phyloP scores from a whole-genome alignment of 2,888 invertebrate genomes.

The Mantis religiosa region DNA sequence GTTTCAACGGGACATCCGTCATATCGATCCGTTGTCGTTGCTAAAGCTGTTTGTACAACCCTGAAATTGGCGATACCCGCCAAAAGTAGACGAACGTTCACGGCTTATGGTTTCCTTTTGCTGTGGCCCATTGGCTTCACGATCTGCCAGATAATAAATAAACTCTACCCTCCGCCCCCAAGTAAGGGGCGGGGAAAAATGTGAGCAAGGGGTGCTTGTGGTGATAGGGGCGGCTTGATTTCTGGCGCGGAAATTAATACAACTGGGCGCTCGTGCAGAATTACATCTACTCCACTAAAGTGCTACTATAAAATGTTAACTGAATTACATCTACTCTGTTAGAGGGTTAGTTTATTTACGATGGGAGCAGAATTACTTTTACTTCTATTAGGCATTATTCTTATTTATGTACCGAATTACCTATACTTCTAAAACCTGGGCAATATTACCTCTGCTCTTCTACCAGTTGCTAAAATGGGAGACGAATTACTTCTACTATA shows the following conservation, averaged over 20 bases:
- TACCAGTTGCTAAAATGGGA: no score
- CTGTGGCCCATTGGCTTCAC: slow-evolving; percentile 25
- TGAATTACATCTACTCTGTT: no score
- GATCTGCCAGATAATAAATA: slow-evolving; percentile 25
- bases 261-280: background rate
- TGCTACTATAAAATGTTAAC: background rate
- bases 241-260: slow-evolving; percentile 27
- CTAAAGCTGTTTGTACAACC: background rate
- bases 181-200: slow-evolving; percentile 16
- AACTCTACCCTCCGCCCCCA: slow-evolving; percentile 3
- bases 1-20: no score
- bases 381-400: background rate
- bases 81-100: background rate
- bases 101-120: slow-evolving; percentile 11
- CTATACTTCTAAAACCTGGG: no score
- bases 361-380: background rate
- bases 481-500: no score
- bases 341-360: no score
- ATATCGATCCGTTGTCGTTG: no score
- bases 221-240: slow-evolving; percentile 22
- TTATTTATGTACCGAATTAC: no score
- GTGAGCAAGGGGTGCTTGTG: background rate
- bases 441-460: no score
- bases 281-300: background rate
- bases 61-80: background rate